Percentiles rank a stretch among this genome's conserved stretches.
Evolutionary conservation across 2,888 invertebrate genomes (phyloP).

Genomic region (Alentia gelatinosa): DNA sequence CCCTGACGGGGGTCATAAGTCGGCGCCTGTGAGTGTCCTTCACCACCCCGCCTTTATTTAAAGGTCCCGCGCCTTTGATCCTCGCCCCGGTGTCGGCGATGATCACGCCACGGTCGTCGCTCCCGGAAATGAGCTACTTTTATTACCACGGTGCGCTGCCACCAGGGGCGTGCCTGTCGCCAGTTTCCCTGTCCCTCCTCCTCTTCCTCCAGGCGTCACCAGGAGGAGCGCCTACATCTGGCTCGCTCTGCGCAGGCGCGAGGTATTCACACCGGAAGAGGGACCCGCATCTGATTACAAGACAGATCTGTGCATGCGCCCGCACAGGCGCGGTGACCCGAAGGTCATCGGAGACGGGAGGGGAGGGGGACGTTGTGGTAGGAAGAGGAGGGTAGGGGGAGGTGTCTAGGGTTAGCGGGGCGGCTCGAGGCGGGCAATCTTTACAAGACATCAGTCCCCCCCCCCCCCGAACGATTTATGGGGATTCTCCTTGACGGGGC

Average conservation of each 20-base stretch:
- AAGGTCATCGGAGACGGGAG: not conserved
- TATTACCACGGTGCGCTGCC: not conserved
- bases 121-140: constrained; percentile 16
- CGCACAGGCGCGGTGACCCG: not conserved
- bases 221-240: not conserved
- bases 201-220: not conserved
- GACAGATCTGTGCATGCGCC: constrained; percentile 15
- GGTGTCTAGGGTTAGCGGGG: not conserved
- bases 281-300: constrained; percentile 2
- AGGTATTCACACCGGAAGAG: not conserved
- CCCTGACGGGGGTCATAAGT: not conserved
- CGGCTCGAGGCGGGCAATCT: not conserved
- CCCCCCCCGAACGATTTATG: not conserved
- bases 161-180: not conserved
- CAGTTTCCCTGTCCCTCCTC: not conserved
- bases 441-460: constrained; percentile 24
- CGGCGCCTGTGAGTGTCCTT: not conserved
- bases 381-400: not conserved
- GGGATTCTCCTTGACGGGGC: not conserved
- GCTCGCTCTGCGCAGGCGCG: not conserved
- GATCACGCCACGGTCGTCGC: not conserved
- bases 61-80: not conserved
- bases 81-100: not conserved
- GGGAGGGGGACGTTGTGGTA: not conserved
- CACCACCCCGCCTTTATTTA: not conserved